phyloP scores from a whole-genome alignment of 2,888 invertebrate species.

The Hirtodrosophila alboralis region DNA sequence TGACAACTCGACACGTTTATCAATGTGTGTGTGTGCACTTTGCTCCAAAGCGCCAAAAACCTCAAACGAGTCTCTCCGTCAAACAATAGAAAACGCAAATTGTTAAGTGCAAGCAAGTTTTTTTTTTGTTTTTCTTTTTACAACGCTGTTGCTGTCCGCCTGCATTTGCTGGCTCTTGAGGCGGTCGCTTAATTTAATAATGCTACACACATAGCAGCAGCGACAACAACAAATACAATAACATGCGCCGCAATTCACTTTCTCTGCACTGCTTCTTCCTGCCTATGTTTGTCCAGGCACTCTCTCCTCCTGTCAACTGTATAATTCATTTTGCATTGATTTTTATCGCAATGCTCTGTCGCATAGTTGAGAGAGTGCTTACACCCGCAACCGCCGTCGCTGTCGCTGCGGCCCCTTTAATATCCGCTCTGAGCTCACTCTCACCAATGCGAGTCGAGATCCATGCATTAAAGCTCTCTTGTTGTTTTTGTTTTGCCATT shows the following conservation, averaged over 20 bases:
- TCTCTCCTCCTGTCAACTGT: conserved; percentile 16
- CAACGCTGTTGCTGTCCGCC: conserved; percentile 15
- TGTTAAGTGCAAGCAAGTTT: conserved; percentile 29
- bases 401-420: conserved; percentile 1
- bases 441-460: conserved; percentile 27
- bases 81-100: conserved; percentile 49
- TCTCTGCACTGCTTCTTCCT: conserved; percentile 34
- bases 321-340: conserved; percentile 69
- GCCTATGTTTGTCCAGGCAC: neutral
- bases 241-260: conserved; percentile 53
- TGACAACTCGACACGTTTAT: conserved; percentile 44
- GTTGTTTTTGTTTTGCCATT: conserved; percentile 3
- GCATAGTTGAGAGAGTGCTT: conserved; percentile 4
- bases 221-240: conserved; percentile 29
- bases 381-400: neutral
- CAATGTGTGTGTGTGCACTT: conserved; percentile 50
- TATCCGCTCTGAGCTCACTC: conserved; percentile 37
- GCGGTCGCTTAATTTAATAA: conserved; percentile 70
- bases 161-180: conserved; percentile 24
- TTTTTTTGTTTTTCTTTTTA: conserved; percentile 13
- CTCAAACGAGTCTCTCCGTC: conserved; percentile 37
- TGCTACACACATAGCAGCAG: conserved; percentile 11
- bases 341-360: conserved; percentile 47
- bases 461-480: conserved; percentile 11
- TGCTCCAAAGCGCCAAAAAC: conserved; percentile 62